These are phyloP conservation scores for Lochmaea capreae DNA, from an alignment of 2,888 invertebrate genomes.

Conservation along the genomic window DNA sequence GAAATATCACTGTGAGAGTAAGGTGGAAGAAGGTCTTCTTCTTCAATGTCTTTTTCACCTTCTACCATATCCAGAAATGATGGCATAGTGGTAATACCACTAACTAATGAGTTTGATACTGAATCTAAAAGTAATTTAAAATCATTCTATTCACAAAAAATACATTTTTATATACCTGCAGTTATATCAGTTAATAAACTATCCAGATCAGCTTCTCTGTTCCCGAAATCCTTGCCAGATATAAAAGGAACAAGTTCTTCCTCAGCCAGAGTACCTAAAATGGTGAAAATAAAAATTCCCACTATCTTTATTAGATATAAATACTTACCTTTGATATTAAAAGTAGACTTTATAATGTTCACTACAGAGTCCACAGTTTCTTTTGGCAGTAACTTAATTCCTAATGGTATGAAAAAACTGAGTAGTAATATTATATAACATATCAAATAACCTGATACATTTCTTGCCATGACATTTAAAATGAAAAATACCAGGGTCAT, in stretches of 20 bases:
- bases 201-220: conserved; percentile 58
- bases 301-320: not conserved
- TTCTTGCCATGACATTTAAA: conserved; percentile 60
- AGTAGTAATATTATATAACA: conserved; percentile 54
- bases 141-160: not conserved
- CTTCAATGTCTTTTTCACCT: conserved; percentile 59
- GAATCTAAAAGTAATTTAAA: conserved; percentile 56
- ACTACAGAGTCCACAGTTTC: conserved; percentile 49
- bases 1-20: conserved; percentile 53
- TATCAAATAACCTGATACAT: conserved; percentile 60
- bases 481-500: conserved; percentile 59
- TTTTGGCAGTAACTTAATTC: conserved; percentile 54
- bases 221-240: conserved; percentile 55
- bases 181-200: conserved; percentile 61
- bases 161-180: conserved; percentile 53
- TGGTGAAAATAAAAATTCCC: not conserved
- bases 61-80: conserved; percentile 62
- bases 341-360: conserved; percentile 47
- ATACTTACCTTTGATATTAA: conserved; percentile 43
- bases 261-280: conserved; percentile 60
- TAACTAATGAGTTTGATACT: conserved; percentile 59
- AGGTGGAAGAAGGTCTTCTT: conserved; percentile 60
- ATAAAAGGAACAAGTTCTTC: conserved; percentile 64
- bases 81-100: conserved; percentile 62
- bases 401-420: conserved; percentile 56